Base-by-base conservation (phyloP, 2,888 invertebrate species). In the Imbricaverruca yamaguchii region DNA sequence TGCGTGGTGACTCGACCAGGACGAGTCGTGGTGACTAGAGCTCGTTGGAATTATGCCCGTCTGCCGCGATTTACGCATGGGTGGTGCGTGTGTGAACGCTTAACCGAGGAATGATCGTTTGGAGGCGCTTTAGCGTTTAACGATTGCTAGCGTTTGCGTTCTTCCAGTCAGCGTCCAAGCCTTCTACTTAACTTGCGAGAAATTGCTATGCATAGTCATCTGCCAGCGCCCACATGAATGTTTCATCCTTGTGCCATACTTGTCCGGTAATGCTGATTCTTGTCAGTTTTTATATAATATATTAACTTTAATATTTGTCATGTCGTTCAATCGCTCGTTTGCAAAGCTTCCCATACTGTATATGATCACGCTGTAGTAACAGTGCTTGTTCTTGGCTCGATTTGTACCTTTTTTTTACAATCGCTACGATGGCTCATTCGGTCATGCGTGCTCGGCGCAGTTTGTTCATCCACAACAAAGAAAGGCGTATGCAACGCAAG, bases 261-360 rank as follows among this genome's bases (percentile, higher is more conserved):
- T 21, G 74, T 13, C 39, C 74, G 12, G 69, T 69, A 53, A 12
- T 53, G 69, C 69, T 69, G 53, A 25, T 23, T 25, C 74, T 74
- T 74, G 74, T 74, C 74, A 18, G 74, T 74, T 74, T 69, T 74
- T 69, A 74, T 74, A 74, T 74, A 74, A 74, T 74, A 74, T 55
- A 74, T 74, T 74, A 74, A 74, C 74, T 74, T 74, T 55, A 74
- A 21, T 74, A 74, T 74, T 18, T 21, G 18, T 25, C 12, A 59
- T 59, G 11, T 11, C 15, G 59, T 59, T 11, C 59, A 13, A 59
- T 15, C 3, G 15, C 15, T 13, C 11, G 11, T 59, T 59, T 13
- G 12, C 59, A 15, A 59, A 13, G 11, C 59, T 15, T 59, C 4
- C 15, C 15, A 59, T 13, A 0, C 15, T 7, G 59, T 59, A 7